Percentiles rank a stretch among this genome's conserved stretches.
These are phyloP conservation scores for Adelphocoris suturalis DNA, from an alignment of 2,888 invertebrate genomes.

Conservation along the genomic window DNA sequence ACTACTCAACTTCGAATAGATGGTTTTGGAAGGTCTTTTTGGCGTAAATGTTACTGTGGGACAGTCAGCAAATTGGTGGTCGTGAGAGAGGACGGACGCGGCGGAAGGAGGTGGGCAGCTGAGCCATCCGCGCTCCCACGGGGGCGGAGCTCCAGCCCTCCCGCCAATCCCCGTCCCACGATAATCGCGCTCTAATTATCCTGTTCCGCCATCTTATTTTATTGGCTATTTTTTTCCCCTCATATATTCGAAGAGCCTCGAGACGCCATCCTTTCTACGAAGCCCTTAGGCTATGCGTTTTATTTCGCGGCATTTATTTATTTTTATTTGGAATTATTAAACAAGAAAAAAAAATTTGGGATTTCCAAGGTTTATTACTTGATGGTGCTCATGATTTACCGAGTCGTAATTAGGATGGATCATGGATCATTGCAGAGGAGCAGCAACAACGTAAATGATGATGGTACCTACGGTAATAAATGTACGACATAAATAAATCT, in stretches of 20 bases:
- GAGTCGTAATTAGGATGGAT: too few relatives aligned
- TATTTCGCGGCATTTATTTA: neutral
- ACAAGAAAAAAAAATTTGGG: too few relatives aligned
- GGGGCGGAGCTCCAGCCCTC: constrained; percentile 57
- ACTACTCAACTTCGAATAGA: too few relatives aligned
- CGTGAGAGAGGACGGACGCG: neutral
- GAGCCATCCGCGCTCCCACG: neutral
- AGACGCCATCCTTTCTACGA: constrained; percentile 23
- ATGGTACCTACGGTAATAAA: too few relatives aligned
- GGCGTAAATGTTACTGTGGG: too few relatives aligned
- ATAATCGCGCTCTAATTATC: constrained; percentile 69
- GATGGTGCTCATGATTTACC: too few relatives aligned
- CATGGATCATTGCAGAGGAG: too few relatives aligned
- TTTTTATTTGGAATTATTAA: neutral
- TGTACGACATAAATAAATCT: too few relatives aligned
- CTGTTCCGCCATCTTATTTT: constrained; percentile 66
- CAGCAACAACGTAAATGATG: too few relatives aligned
- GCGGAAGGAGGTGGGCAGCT: neutral
- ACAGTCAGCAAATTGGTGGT: neutral
- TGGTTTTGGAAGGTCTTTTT: too few relatives aligned
- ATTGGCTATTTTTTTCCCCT: constrained; percentile 37
- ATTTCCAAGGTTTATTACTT: too few relatives aligned
- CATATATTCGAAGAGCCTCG: constrained; percentile 8
- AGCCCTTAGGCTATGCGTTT: constrained; percentile 19
- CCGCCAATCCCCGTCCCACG: constrained; percentile 67